Conservation (phyloP, 2,113 vertebrate genomes). For the Coptodon bakossiorum region DNA sequence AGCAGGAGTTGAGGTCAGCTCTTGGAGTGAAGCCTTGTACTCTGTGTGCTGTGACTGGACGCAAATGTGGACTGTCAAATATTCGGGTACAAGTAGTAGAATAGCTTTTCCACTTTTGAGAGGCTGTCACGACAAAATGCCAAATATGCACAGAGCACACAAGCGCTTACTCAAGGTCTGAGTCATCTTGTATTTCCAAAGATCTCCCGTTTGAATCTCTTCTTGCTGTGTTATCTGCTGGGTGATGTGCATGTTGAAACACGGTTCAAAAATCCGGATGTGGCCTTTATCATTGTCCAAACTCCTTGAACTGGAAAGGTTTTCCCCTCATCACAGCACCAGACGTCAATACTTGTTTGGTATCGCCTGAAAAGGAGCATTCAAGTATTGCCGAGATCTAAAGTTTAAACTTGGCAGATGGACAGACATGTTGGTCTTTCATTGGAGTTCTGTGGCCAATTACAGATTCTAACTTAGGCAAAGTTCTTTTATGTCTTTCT, state of each 20-base stretch:
- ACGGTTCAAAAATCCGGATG: not conserved
- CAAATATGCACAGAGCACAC: not conserved
- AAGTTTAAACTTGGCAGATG: not conserved
- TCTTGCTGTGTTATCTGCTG: not conserved
- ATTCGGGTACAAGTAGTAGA: not conserved
- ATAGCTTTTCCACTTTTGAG: not conserved
- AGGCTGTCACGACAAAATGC: not conserved
- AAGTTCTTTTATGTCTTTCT: not conserved
- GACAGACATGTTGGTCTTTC: not conserved
- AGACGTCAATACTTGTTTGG: not conserved
- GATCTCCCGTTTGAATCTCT: not conserved
- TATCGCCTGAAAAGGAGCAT: not conserved
- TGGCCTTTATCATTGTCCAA: not conserved
- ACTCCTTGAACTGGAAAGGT: not conserved
- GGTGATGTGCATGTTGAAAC: not conserved
- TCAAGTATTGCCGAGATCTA: not conserved
- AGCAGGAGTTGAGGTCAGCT: constrained; percentile 28
- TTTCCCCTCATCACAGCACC: not conserved
- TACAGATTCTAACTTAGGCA: not conserved
- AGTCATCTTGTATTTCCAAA: not conserved
- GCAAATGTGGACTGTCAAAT: not conserved
- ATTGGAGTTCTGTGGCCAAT: not conserved
- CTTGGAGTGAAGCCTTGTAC: not conserved
- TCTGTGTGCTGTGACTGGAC: not conserved
- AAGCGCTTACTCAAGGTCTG: not conserved